phyloP scores from a whole-genome alignment of 2,797 vertebrate genomes.

The Aratinga solstitialis region DNA sequence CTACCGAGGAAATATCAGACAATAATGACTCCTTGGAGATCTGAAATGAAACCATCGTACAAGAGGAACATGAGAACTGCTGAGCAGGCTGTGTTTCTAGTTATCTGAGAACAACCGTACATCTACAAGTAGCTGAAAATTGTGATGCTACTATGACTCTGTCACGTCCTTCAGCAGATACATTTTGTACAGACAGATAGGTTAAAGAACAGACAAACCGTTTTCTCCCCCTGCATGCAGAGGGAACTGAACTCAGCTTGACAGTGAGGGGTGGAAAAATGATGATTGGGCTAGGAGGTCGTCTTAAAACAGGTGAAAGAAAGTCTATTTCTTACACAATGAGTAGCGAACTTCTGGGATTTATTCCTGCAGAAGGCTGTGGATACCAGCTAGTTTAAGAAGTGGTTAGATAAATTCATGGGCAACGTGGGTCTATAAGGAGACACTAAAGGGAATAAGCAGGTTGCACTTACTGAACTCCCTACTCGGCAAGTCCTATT shows the following conservation, averaged over 20 bases:
- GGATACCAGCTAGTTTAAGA: not conserved
- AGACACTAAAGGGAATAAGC: not conserved
- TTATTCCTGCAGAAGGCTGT: not conserved
- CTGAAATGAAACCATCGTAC: not conserved
- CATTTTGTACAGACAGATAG: not conserved
- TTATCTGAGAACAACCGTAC: not conserved
- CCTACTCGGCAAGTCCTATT: fast-evolving
- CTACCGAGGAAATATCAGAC: not conserved
- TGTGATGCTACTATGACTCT: not conserved
- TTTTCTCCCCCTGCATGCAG: not conserved
- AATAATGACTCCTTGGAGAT: not conserved
- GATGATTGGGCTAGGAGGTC: not conserved
- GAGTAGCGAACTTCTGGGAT: not conserved
- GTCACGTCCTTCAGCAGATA: not conserved
- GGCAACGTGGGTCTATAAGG: not conserved
- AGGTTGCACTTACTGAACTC: not conserved
- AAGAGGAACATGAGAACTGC: not conserved
- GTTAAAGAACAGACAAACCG: not conserved
- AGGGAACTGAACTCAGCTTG: not conserved
- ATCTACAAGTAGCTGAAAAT: not conserved
- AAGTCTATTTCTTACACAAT: not conserved
- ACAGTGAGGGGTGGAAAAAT: not conserved
- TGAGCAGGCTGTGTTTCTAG: not conserved
- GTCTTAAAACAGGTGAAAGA: not conserved
- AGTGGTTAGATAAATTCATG: not conserved